A percentile compares a stretch with the other conserved stretches of the same genome.
These are phyloP conservation scores for Mallotus villosus DNA, from an alignment of 2,797 vertebrate genomes.

Conservation along the genomic window DNA sequence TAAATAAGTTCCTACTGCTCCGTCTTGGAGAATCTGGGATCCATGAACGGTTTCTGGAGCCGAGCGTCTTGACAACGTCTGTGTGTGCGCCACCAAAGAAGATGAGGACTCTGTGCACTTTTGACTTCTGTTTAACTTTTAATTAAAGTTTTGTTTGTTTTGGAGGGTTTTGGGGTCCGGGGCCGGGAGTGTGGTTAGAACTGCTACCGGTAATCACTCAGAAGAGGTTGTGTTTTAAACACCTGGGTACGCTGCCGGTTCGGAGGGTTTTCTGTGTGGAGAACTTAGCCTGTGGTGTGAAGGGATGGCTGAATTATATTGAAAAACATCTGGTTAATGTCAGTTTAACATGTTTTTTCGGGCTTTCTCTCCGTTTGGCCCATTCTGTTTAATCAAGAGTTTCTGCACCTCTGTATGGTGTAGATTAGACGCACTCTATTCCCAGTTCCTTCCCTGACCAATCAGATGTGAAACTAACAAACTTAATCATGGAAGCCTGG, in stretches of 20 bases:
- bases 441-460: conserved; percentile 18
- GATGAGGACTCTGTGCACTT: conserved; percentile 16
- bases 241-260: conserved; percentile 22
- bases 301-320: conserved; percentile 4
- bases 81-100: conserved; percentile 14
- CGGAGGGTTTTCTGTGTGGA: conserved; percentile 27
- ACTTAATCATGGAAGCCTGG: conserved; percentile 31
- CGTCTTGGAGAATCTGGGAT: too few species aligned
- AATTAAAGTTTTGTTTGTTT: conserved; percentile 48
- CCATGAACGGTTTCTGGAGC: background rate
- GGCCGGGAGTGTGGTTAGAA: conserved; percentile 18
- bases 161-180: conserved; percentile 25
- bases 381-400: conserved; percentile 34
- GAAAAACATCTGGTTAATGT: conserved; percentile 2
- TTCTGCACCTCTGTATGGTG: conserved; percentile 17
- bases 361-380: conserved; percentile 12
- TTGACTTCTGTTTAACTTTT: conserved; percentile 29
- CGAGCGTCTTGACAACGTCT: conserved; percentile 12
- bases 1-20: too few species aligned
- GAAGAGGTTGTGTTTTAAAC: conserved; percentile 30
- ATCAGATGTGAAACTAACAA: conserved; percentile 39
- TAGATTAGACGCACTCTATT: conserved; percentile 45
- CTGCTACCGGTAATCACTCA: conserved; percentile 28
- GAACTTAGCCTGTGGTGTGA: conserved; percentile 19
- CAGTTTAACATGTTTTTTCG: conserved; percentile 25